phyloP scores from a whole-genome alignment of 2,797 vertebrate genomes.

The Mormyrops boulengeri region DNA sequence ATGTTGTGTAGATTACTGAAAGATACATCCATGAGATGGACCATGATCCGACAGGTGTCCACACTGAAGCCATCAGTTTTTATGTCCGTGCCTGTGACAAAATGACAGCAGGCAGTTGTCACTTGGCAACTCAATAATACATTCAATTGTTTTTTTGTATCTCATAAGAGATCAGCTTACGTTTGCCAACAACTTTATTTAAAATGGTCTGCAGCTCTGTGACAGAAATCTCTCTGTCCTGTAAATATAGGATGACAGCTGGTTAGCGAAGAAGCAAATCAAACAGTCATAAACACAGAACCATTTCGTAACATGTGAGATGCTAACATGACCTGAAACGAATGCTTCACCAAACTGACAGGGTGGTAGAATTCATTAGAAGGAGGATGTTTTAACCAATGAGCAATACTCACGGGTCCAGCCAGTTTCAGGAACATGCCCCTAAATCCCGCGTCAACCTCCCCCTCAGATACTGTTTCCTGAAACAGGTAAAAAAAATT shows the following conservation, averaged over 20 bases:
- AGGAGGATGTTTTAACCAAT: neutral
- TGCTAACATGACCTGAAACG: neutral
- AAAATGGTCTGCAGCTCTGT: constrained; percentile 65
- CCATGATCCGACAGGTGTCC: constrained; percentile 75
- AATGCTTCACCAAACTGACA: neutral
- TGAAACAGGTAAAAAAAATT: constrained; percentile 36
- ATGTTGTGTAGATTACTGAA: constrained; percentile 35
- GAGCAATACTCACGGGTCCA: constrained; percentile 57
- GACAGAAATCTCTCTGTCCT: constrained; percentile 77
- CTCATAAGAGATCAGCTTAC: constrained; percentile 50
- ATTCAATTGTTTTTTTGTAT: neutral
- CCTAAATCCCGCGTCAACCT: constrained; percentile 61
- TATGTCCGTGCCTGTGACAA: constrained; percentile 69
- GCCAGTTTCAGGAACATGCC: constrained; percentile 68
- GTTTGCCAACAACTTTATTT: constrained; percentile 68
- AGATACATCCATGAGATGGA: constrained; percentile 89
- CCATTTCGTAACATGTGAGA: neutral
- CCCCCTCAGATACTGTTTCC: constrained; percentile 61
- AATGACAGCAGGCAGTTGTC: neutral
- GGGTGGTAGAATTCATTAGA: neutral
- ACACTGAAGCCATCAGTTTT: constrained; percentile 75
- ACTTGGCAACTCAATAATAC: neutral
- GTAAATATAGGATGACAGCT: constrained; percentile 15
- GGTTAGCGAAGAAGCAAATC: neutral
- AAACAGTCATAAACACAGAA: neutral